Percentiles rank a stretch among this genome's conserved stretches.
Conservation (phyloP, 2,888 invertebrate genomes). For the Drosophila meridionalis region DNA sequence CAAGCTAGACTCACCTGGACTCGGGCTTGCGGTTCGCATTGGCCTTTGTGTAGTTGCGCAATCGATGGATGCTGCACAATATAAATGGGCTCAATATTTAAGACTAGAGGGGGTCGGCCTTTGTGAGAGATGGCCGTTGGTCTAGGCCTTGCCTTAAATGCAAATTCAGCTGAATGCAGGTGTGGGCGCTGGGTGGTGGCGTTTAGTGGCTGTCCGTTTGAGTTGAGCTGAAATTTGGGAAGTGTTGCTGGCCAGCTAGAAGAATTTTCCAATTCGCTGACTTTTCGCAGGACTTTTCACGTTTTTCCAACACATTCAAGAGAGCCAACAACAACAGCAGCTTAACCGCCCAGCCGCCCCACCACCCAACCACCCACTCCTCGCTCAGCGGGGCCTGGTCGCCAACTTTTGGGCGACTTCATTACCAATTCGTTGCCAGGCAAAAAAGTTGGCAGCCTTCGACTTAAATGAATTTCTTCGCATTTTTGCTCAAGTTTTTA, state of each 20-base stretch:
- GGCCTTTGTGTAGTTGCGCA: constrained; percentile 31
- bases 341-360: background rate
- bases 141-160: constrained; percentile 42
- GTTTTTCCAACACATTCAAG: constrained; percentile 1
- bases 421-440: constrained; percentile 49
- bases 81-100: constrained; percentile 56
- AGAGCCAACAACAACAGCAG: background rate
- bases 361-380: background rate
- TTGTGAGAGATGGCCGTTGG: constrained; percentile 7
- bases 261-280: constrained; percentile 63
- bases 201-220: background rate
- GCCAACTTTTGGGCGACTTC: constrained; percentile 38
- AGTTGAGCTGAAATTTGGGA: background rate
- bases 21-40: background rate
- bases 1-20: constrained; percentile 35
- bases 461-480: constrained; percentile 68
- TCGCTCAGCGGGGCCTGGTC: background rate
- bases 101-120: constrained; percentile 3
- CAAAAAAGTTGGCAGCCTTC: constrained; percentile 44
- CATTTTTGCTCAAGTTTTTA: constrained; percentile 63
- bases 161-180: constrained; percentile 49
- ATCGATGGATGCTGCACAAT: constrained; percentile 52
- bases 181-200: background rate
- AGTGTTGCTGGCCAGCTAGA: constrained; percentile 12
- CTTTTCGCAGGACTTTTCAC: constrained; percentile 39